These are phyloP conservation scores for Eulemur coronatus DNA, from an alignment of 2,797 vertebrate species.

Conservation along the genomic window DNA sequence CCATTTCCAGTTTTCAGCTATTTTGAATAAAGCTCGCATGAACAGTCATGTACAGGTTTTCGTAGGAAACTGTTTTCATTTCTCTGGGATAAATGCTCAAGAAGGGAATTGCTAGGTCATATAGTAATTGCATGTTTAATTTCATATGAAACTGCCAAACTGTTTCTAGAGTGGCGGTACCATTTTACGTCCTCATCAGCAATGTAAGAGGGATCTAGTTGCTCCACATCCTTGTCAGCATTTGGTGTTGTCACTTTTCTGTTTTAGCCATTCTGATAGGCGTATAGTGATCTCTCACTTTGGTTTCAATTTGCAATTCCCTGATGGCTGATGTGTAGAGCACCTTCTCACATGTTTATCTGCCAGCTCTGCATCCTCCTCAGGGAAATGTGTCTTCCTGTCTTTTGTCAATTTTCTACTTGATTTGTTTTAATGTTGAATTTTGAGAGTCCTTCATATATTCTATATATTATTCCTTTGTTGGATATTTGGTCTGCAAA, in stretches of 20 bases:
- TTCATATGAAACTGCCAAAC: neutral
- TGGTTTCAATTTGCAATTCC: neutral
- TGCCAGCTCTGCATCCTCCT: neutral
- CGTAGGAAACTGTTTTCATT: neutral
- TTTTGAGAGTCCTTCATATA: neutral
- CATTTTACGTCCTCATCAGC: neutral
- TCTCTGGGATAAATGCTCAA: neutral
- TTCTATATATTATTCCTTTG: neutral
- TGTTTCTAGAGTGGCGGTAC: neutral
- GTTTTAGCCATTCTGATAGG: neutral
- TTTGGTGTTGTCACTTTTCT: neutral
- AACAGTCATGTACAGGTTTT: neutral
- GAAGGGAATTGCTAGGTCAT: neutral
- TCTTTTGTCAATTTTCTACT: neutral
- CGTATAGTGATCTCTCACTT: neutral
- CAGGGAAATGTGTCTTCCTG: neutral
- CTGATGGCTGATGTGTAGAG: neutral
- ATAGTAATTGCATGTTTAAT: neutral
- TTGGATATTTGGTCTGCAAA: constrained; percentile 25
- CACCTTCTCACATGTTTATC: neutral
- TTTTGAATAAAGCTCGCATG: neutral
- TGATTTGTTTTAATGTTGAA: neutral
- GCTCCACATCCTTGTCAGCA: neutral
- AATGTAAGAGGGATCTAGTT: neutral
- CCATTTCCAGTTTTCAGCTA: neutral